These are phyloP conservation scores for Parnassius orleans DNA, from an alignment of 2,888 invertebrate species.

Conservation along the genomic window DNA sequence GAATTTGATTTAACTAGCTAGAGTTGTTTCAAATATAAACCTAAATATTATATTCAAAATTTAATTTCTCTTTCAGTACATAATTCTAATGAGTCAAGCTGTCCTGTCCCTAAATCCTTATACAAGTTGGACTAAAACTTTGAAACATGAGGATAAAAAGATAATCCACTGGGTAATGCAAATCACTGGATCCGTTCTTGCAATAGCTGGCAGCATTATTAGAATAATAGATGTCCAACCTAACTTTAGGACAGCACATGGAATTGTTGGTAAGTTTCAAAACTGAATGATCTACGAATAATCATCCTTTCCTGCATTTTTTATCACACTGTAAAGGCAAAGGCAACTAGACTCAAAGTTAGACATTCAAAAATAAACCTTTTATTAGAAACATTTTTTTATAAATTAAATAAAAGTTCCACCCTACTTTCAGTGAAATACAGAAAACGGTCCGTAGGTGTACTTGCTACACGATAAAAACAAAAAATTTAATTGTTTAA, in stretches of 20 bases:
- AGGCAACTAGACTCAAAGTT: no score
- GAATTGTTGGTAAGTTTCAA: slow-evolving; percentile 46
- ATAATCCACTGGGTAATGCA: slow-evolving; percentile 51
- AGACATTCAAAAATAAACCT: no score
- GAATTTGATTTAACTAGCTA: no score
- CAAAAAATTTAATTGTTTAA: no score
- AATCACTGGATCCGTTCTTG: slow-evolving; percentile 48
- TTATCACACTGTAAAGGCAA: no score
- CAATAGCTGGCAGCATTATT: slow-evolving; percentile 46
- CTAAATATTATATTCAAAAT: not conserved
- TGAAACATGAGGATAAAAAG: slow-evolving; percentile 46
- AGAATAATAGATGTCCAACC: slow-evolving; percentile 33
- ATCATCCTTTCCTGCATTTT: no score
- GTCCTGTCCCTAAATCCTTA: slow-evolving; percentile 47
- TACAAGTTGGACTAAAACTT: slow-evolving; percentile 46
- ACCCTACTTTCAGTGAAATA: no score
- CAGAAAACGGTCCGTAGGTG: no score
- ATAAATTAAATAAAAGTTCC: no score
- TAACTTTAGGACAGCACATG: slow-evolving; percentile 42
- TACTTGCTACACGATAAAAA: no score
- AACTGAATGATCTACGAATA: no score
- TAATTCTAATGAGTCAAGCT: slow-evolving; percentile 56
- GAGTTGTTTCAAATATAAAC: not conserved
- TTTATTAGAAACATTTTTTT: no score
- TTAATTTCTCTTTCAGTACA: slow-evolving; percentile 48